phyloP scores from a whole-genome alignment of 2,888 invertebrate species.

The Hyalella azteca region DNA sequence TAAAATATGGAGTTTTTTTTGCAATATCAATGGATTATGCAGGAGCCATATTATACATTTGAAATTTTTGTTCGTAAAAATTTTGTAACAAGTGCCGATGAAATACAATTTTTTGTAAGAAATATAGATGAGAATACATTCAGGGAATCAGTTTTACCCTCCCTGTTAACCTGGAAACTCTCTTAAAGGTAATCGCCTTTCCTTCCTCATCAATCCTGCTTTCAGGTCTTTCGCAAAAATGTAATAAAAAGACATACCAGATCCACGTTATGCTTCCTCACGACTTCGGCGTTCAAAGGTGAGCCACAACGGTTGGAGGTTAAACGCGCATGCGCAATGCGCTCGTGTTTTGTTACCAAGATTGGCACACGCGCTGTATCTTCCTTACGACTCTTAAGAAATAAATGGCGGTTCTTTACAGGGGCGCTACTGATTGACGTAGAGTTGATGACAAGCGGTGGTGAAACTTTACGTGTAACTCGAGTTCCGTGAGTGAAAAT shows the following conservation, averaged over 20 bases:
- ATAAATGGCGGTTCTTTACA: not conserved
- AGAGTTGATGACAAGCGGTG: not conserved
- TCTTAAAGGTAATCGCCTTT: too few relatives aligned
- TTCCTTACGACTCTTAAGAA: constrained; percentile 6
- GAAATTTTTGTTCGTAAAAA: too few relatives aligned
- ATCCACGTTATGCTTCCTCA: not conserved
- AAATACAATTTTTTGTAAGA: too few relatives aligned
- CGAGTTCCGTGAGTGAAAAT: too few relatives aligned
- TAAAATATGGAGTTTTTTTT: too few relatives aligned
- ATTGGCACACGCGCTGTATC: not conserved
- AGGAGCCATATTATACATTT: too few relatives aligned
- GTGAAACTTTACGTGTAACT: too few relatives aligned
- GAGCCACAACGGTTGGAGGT: constrained; percentile 4
- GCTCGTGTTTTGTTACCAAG: constrained; percentile 2
- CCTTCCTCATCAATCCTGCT: not conserved
- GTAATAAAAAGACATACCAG: not conserved
- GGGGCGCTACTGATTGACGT: not conserved
- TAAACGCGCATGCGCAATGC: constrained; percentile 9
- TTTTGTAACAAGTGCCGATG: too few relatives aligned
- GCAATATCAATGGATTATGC: too few relatives aligned
- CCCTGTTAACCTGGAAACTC: too few relatives aligned
- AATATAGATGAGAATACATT: too few relatives aligned
- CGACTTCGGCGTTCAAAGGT: constrained; percentile 4
- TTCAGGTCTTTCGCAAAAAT: constrained; percentile 1
- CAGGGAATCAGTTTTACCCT: too few relatives aligned